Conservation (phyloP, 2,113 vertebrate genomes). For the Thalassoma bifasciatum region DNA sequence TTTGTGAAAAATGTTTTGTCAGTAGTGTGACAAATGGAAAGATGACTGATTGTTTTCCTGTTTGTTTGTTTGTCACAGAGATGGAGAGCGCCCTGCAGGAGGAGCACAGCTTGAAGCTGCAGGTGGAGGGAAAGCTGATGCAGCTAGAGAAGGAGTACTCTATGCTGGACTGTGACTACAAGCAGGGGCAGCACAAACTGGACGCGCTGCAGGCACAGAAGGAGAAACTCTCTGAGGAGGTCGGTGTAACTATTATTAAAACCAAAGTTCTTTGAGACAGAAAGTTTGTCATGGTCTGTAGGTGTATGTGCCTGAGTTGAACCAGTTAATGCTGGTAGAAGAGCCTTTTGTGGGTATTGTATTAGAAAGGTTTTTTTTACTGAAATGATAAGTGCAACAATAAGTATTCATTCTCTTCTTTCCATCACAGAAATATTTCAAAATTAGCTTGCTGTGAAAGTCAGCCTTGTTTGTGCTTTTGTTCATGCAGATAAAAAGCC, state of each 20-base stretch:
- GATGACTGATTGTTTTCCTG: constrained; percentile 8
- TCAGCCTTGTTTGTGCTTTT: not conserved
- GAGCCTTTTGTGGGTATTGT: no score
- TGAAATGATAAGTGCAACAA: no score
- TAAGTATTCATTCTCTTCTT: no score
- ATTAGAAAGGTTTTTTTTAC: not conserved
- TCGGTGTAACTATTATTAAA: constrained; percentile 67
- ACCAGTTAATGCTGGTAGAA: no score
- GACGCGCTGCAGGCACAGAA: constrained; percentile 89
- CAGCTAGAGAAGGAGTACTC: constrained; percentile 92
- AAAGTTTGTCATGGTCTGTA: not conserved
- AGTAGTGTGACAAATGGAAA: not conserved
- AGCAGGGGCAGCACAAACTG: constrained; percentile 88
- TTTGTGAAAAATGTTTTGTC: constrained; percentile 6
- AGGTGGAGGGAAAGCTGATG: constrained; percentile 90
- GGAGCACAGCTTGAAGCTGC: constrained; percentile 89
- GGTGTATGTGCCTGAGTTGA: not conserved
- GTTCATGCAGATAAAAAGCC: constrained; percentile 87
- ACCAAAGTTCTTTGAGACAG: not conserved
- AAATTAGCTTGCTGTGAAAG: no score
- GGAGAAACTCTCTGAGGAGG: constrained; percentile 90
- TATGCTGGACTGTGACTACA: constrained; percentile 93
- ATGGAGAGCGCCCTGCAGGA: constrained; percentile 93
- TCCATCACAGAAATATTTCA: no score
- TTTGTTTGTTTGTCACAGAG: constrained; percentile 76